Evolutionary conservation across 2,113 vertebrate species (phyloP).

Genomic region (Chitala chitala): DNA sequence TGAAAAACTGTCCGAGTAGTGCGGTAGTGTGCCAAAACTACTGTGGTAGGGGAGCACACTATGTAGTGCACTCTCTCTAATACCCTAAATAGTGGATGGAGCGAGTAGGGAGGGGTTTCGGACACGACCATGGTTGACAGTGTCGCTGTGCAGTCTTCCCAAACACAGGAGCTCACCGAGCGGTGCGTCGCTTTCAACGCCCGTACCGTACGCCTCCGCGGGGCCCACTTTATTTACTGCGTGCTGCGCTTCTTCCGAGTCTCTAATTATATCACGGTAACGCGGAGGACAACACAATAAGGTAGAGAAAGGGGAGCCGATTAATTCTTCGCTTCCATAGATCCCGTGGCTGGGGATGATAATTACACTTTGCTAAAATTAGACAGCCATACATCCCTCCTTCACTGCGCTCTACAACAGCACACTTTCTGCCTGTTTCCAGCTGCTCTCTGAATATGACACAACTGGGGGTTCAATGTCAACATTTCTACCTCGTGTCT

Average conservation of each 20-base stretch:
- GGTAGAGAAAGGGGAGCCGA: not conserved
- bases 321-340: conserved; percentile 31
- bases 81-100: too few species aligned
- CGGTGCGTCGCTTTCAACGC: too few species aligned
- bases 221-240: conserved; percentile 25
- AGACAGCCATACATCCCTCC: conserved; percentile 27
- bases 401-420: conserved; percentile 6
- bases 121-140: too few species aligned
- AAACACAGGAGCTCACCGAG: too few species aligned
- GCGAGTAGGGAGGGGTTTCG: too few species aligned
- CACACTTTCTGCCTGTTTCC: too few species aligned
- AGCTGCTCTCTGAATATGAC: too few species aligned
- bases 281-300: conserved; percentile 24
- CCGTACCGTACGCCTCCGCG: conserved; percentile 26
- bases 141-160: too few species aligned
- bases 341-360: conserved; percentile 38
- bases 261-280: conserved; percentile 51
- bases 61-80: too few species aligned
- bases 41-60: too few species aligned
- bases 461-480: not conserved
- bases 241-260: conserved; percentile 18
- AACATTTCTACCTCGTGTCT: not conserved
- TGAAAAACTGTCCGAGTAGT: too few species aligned
- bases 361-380: conserved; percentile 43
- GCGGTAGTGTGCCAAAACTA: too few species aligned